Evolutionary conservation across 2,888 invertebrate species (phyloP).

Genomic region (Panopea generosa): DNA sequence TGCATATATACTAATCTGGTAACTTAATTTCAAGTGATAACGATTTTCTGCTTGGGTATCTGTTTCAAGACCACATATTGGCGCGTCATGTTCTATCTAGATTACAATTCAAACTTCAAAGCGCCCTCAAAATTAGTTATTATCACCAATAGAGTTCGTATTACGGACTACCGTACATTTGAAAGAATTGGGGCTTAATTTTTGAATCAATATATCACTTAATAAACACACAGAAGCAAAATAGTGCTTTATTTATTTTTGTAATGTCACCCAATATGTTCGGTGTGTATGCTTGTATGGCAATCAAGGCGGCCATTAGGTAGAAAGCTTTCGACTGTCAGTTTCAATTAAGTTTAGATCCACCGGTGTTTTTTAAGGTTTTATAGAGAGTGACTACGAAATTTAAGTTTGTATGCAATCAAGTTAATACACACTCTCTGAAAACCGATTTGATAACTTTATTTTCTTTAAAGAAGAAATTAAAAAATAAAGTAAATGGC

Average conservation of each 20-base stretch:
- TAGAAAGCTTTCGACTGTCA: not conserved
- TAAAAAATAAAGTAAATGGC: no score
- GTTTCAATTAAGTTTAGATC: not conserved
- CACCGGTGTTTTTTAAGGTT: not conserved
- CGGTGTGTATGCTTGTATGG: slow-evolving; percentile 16
- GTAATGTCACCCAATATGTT: slow-evolving; percentile 32
- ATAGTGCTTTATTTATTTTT: slow-evolving; percentile 33
- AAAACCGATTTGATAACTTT: no score
- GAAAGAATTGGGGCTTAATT: slow-evolving; percentile 41
- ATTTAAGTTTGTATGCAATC: no score
- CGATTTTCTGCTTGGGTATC: no score
- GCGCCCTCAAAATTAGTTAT: slow-evolving; percentile 1
- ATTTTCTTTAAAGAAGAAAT: no score
- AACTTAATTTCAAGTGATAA: no score
- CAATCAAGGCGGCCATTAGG: not conserved
- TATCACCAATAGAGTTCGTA: slow-evolving; percentile 15
- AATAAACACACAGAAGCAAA: slow-evolving; percentile 29
- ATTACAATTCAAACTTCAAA: slow-evolving; percentile 12
- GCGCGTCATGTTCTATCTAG: not conserved
- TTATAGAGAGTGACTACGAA: not conserved
- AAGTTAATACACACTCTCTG: no score
- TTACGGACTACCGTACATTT: slow-evolving; percentile 27
- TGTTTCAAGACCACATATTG: no score
- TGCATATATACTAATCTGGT: no score
- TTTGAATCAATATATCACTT: slow-evolving; percentile 50